Evolutionary conservation across 2,888 invertebrate genomes (phyloP), one percentile per base, ranked within the genome.

Genomic region (Laothoe populi): DNA sequence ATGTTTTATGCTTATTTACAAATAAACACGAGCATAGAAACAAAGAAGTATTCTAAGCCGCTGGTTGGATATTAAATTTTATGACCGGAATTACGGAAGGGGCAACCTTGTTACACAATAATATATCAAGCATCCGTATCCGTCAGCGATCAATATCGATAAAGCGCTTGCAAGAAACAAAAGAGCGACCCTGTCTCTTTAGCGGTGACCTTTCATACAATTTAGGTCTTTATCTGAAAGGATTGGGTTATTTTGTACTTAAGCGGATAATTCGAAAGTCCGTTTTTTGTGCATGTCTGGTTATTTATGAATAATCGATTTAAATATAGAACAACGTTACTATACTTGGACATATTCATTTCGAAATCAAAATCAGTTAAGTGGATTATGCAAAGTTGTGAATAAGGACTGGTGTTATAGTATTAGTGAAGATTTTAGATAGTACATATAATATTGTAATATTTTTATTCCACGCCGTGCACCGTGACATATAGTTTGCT

Each of bases 61-160:
- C 24, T 24, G 42, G 31, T 26, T 4, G 13, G 44, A 46, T 26
- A 38, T 63, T 57, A 58, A 64, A 67, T 66, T 67, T 75, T 71
- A 74, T 70, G 66, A 71, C 66, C 72, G 68, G 68, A 77, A 71
- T 71, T 74, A 75, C 71, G 80, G 78, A 74, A 74, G 73, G 73
- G 77, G 66, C 68, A 75, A 60, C 77, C 81, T 81, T 77, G 79
- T 65, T 69, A 67, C 64, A 62, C 62, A 69, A 63, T 75, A 75
- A 75, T 75, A 67, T 72, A 75, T 74, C 65, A 67, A 71, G 70
- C 68, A 71, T 71, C 74, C 64, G 70, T 59, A 71, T 69, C 72
- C 61, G 69, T 61, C 62, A 21, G 21, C 42, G 45, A 62, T 59
- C 59, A 57, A 53, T 60, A 59, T 11, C 42, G 26, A 44, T 53